phyloP scores from a whole-genome alignment of 2,888 invertebrate species.

The Rotaria macrura region DNA sequence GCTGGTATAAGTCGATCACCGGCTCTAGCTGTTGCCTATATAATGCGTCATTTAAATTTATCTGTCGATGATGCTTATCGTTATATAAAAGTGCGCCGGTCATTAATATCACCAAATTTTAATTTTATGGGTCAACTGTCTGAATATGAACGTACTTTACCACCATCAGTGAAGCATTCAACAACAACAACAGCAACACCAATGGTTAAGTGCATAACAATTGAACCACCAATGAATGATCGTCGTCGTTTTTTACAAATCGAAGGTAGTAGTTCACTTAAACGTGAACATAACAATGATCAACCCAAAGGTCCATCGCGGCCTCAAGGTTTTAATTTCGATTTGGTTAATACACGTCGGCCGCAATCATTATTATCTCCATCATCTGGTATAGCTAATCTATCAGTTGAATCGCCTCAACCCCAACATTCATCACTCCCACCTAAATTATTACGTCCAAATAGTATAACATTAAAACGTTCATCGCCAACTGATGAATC shows the following conservation, averaged over 20 bases:
- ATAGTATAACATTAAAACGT: conserved; percentile 13
- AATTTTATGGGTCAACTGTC: conserved; percentile 58
- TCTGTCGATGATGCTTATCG: conserved; percentile 30
- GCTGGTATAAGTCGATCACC: conserved; percentile 33
- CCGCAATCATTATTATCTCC: background rate
- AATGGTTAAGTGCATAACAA: background rate
- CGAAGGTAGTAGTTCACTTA: background rate
- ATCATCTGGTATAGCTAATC: conserved; percentile 9
- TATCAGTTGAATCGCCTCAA: background rate
- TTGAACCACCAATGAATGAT: background rate
- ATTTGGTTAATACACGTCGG: background rate
- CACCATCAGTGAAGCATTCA: background rate
- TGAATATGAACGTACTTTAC: conserved; percentile 51
- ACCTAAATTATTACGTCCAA: background rate
- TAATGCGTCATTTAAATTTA: conserved; percentile 26
- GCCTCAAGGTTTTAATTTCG: conserved; percentile 12
- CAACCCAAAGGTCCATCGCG: background rate
- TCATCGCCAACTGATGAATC: conserved; percentile 11
- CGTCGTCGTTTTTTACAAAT: background rate
- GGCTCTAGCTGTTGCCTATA: conserved; percentile 32
- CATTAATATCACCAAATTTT: conserved; percentile 58
- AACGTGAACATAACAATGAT: conserved; percentile 3
- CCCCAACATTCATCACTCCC: background rate
- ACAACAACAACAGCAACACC: background rate
- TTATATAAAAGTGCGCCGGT: conserved; percentile 56